Evolutionary conservation across 2,888 invertebrate genomes (phyloP), one percentile per base, ranked within the genome.

Genomic region (Cyclophora albipunctata): DNA sequence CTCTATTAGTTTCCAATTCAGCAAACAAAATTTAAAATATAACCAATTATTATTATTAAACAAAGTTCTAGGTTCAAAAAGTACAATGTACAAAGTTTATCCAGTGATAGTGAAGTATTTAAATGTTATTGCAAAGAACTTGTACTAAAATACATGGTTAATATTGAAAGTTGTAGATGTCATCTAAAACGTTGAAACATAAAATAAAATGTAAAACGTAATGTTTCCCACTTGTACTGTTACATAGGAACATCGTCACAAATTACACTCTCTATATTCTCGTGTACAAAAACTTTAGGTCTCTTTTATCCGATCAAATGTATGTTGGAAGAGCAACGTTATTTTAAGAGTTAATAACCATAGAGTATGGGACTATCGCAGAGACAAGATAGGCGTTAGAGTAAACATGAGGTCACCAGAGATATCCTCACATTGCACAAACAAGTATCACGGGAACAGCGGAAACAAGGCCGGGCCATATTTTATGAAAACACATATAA

Each of bases 321-420:
- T 51, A 47, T 46, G 52, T 51, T 34, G 44, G 52, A 51, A 52
- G 37, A 49, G 49, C 50, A 45, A 58, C 44, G 50, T 58, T 56
- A 59, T 57, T 59, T 61, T 52, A 54, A 51, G 43, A 53, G 57
- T 58, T 55, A 57, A 55, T 59, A 55, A 59, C 59, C 59, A 57
- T 55, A 55, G 55, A 58, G 45, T 53, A 44, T 50, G 49, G 52
- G 53, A 58, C 53, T 53, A 54, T 57, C 55, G 55, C 53, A 37
- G 4, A 49, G 54, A 53, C 54, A 55, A 63, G 59, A 60, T 60
- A 62, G 58, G 54, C 54, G 57, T 54, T 52, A 57, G 54, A 54
- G 20, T 20, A 20, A 20, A 53, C 57, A 46, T 55, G 54, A 46
- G 58, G 53, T 55, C 50, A 55, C 6, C 7, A 37, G 37, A 54